Evolutionary conservation across 2,113 vertebrate genomes (phyloP).

Genomic region (Mandrillus leucophaeus): DNA sequence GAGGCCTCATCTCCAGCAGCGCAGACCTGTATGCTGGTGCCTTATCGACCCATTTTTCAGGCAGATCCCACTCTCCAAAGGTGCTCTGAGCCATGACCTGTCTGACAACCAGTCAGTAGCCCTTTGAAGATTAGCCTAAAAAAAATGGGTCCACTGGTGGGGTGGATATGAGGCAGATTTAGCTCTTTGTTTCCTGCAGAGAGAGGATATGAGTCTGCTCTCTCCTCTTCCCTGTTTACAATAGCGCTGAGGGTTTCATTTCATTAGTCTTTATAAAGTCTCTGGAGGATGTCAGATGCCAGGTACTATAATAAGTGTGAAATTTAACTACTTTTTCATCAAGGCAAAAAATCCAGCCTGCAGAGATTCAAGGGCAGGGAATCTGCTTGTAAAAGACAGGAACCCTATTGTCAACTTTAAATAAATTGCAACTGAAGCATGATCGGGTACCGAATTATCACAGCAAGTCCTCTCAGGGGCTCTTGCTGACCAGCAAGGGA

Average conservation of each 20-base stretch:
- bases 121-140: conserved; percentile 40
- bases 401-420: conserved; percentile 74
- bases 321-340: conserved; percentile 71
- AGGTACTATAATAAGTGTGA: conserved; percentile 77
- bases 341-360: conserved; percentile 22
- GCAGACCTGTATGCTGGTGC: not conserved
- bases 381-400: conserved; percentile 70
- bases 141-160: not conserved
- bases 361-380: conserved; percentile 64
- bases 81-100: not conserved
- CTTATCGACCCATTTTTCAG: not conserved
- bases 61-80: not conserved
- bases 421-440: conserved; percentile 79
- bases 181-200: not conserved
- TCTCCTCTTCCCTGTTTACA: conserved; percentile 50
- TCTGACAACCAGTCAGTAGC: not conserved
- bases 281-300: conserved; percentile 63
- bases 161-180: not conserved
- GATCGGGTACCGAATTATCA: conserved; percentile 79
- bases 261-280: conserved; percentile 63
- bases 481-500: conserved; percentile 77
- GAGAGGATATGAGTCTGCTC: not conserved
- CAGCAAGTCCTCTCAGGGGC: conserved; percentile 72
- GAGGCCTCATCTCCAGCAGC: not conserved
- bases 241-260: conserved; percentile 38